Conservation (phyloP, 1,140 invertebrate genomes). For the Cyphomyrmex costatus region DNA sequence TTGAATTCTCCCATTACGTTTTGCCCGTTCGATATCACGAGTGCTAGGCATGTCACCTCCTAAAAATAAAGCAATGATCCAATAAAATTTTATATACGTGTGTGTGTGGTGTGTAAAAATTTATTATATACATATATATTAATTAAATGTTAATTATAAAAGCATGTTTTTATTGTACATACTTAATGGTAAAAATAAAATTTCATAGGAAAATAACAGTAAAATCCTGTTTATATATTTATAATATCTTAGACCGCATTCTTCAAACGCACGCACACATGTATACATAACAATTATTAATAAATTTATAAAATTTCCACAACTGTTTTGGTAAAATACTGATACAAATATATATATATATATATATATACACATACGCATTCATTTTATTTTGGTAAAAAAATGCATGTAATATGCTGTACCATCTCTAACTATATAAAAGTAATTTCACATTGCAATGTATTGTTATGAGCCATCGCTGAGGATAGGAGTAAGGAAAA, state of each 20-base stretch:
- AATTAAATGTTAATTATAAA: not conserved
- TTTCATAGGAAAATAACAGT: not conserved
- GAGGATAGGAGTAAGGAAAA: not conserved
- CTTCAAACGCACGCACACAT: not conserved
- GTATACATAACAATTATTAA: not conserved
- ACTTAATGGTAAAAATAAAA: not conserved
- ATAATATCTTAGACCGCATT: not conserved
- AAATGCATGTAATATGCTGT: not conserved
- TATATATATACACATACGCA: not conserved
- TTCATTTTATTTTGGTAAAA: not conserved
- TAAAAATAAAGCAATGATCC: slow-evolving; percentile 60
- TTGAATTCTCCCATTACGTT: slow-evolving; percentile 86
- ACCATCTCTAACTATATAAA: not conserved
- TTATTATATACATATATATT: not conserved
- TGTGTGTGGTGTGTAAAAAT: too few relatives aligned
- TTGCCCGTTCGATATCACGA: slow-evolving; percentile 84
- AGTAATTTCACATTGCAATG: not conserved
- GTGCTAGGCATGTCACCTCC: slow-evolving; percentile 87
- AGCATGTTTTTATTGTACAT: not conserved
- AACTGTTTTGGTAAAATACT: not conserved
- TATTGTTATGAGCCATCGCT: not conserved
- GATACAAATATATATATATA: not conserved
- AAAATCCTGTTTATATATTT: not conserved
- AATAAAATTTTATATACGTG: not conserved
- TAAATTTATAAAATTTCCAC: not conserved